Evolutionary conservation across 1,140 invertebrate species (phyloP), one percentile per base, ranked within the genome.

Genomic region (Neoseiulus cucumeris): DNA sequence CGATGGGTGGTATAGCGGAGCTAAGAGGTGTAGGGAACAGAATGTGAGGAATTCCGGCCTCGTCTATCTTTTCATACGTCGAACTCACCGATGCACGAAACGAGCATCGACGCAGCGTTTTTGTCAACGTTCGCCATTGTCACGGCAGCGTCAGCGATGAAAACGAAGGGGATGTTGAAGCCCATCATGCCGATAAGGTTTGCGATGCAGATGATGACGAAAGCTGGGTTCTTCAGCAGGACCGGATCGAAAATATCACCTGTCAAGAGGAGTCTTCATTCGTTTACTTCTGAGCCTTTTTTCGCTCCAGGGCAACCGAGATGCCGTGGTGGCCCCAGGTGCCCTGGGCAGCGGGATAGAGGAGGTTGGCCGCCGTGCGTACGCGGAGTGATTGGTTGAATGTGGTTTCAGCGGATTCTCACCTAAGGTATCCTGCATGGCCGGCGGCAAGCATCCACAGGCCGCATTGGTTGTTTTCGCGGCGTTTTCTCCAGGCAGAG

Each of bases 181-280:
- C 91, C 92, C 55, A 91, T 84, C 85, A 89, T 87, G 68, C 90
- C 91, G 73, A 95, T 90, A 0, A 96, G 80, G 75, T 97, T 98
- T 66, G 90, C 93, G 14, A 97, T 80, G 66, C 89, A 91, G 69
- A 97, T 89, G 7, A 93, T 76, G 75, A 94, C 82, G 75, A 96
- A 95, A 29, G 91, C 85, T 1, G 90, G 89, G 77, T 95, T 84
- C 68, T 84, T 87, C 30, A 98, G 78, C 30, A 98, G 77, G 44
- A 85, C 86, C 70, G 94, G 80, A 76, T 98, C 92, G 80, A 97
- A 79, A 89, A 97, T 95, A 64, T 92, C 87, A 20, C 51, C 51
- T 59, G 51, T 4, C 33, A 39, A 39, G 33, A 39, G 9, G 33
- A 39, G 33, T 39, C 33, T n/a, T n/a, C n/a, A n/a, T n/a, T n/a